phyloP scores from a whole-genome alignment of 1,140 invertebrate species.

The Aphis craccivora region DNA sequence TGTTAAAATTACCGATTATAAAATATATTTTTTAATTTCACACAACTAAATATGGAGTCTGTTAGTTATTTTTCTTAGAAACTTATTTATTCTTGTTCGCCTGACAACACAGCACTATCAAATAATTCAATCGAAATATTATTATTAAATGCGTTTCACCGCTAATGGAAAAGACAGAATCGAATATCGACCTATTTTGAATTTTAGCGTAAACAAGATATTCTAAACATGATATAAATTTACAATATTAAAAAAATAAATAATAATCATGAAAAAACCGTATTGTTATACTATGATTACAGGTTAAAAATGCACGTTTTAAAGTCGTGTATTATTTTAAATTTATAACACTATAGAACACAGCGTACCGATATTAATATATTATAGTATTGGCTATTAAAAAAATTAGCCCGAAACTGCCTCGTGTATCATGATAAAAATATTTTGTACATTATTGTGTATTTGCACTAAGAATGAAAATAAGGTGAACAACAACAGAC shows the following conservation, averaged over 20 bases:
- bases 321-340: background rate
- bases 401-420: background rate
- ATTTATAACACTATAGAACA: background rate
- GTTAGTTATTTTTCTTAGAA: background rate
- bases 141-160: background rate
- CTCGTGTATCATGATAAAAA: background rate
- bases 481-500: background rate
- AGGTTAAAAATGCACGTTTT: background rate
- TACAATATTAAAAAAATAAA: background rate
- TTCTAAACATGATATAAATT: background rate
- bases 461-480: background rate
- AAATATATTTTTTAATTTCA: background rate
- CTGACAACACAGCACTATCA: background rate
- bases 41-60: background rate
- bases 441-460: background rate
- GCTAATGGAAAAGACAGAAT: background rate
- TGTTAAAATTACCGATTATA: background rate
- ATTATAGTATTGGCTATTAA: background rate
- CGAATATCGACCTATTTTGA: background rate
- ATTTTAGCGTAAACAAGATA: background rate
- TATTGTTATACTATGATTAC: background rate
- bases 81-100: background rate
- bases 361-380: background rate
- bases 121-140: slow-evolving; percentile 13
- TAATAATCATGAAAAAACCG: no score